A percentile compares a stretch with the other conserved stretches of the same genome.
Evolutionary conservation across 2,888 invertebrate species (phyloP).

Genomic region (Caenorhabditis wallacei): DNA sequence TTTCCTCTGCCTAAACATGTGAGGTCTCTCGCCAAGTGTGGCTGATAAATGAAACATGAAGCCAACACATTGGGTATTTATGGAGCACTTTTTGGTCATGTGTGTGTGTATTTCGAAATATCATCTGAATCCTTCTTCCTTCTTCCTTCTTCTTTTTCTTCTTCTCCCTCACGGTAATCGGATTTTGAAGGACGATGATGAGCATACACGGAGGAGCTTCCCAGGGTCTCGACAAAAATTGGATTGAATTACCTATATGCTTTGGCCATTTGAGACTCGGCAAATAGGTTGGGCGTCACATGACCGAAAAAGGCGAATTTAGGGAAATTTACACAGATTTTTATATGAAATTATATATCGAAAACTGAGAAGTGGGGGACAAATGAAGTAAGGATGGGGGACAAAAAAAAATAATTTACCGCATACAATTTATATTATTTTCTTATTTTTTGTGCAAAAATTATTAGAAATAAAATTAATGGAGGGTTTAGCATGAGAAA

Average conservation of each 20-base stretch:
- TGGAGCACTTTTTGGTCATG: slow-evolving; percentile 23
- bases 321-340: slow-evolving; percentile 56
- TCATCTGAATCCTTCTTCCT: slow-evolving; percentile 9
- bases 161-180: slow-evolving; percentile 44
- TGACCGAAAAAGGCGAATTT: too few species aligned
- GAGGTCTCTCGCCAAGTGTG: too few species aligned
- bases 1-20: slow-evolving; percentile 23
- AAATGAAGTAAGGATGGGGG: slow-evolving; percentile 14
- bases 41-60: slow-evolving; percentile 64
- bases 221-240: slow-evolving; percentile 22
- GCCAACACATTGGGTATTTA: slow-evolving; percentile 53
- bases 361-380: slow-evolving; percentile 34
- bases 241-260: slow-evolving; percentile 60
- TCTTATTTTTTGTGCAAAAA: slow-evolving; percentile 10
- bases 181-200: slow-evolving; percentile 58
- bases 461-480: slow-evolving; percentile 10
- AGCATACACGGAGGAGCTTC: slow-evolving; percentile 27
- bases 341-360: slow-evolving; percentile 55
- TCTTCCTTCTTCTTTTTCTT: slow-evolving; percentile 13
- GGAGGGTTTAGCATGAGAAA: background rate
- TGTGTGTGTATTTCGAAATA: slow-evolving; percentile 21
- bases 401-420: slow-evolving; percentile 58
- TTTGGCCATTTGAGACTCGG: slow-evolving; percentile 57
- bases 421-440: slow-evolving; percentile 63
- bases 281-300: slow-evolving; percentile 65